Percentiles rank a stretch among this genome's conserved stretches.
Conservation (phyloP, 2,888 invertebrate species). For the Volucella bombylans region DNA sequence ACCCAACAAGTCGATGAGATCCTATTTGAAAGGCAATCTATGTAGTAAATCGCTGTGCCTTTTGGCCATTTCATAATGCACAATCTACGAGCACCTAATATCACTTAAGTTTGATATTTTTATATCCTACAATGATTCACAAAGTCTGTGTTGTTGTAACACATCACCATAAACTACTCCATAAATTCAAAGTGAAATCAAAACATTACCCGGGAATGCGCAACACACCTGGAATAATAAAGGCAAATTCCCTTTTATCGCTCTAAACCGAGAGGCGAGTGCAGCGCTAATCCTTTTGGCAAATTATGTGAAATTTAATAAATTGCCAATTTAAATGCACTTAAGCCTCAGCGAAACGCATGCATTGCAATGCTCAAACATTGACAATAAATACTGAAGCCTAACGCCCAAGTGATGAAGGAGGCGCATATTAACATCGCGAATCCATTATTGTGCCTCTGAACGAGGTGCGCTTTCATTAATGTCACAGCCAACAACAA, state of each 20-base stretch:
- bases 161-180: not conserved
- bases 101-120: too few species aligned
- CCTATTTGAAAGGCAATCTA: too few species aligned
- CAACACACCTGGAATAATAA: conserved; percentile 40
- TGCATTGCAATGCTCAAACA: conserved; percentile 19
- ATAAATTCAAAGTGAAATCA: not conserved
- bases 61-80: too few species aligned
- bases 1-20: too few species aligned
- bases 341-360: conserved; percentile 42
- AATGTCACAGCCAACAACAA: conserved; percentile 62
- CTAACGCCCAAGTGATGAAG: conserved; percentile 32
- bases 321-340: conserved; percentile 70
- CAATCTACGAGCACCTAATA: too few species aligned
- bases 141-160: too few species aligned
- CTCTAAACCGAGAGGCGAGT: not conserved
- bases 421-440: conserved; percentile 34
- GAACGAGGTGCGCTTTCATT: conserved; percentile 66
- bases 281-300: conserved; percentile 61
- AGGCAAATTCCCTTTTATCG: not conserved
- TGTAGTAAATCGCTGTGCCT: too few species aligned
- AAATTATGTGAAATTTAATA: conserved; percentile 67
- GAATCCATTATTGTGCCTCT: conserved; percentile 30
- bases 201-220: not conserved
- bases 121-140: too few species aligned
- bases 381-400: conserved; percentile 46